phyloP scores from a whole-genome alignment of 2,797 vertebrate species.

The Pampus argenteus region DNA sequence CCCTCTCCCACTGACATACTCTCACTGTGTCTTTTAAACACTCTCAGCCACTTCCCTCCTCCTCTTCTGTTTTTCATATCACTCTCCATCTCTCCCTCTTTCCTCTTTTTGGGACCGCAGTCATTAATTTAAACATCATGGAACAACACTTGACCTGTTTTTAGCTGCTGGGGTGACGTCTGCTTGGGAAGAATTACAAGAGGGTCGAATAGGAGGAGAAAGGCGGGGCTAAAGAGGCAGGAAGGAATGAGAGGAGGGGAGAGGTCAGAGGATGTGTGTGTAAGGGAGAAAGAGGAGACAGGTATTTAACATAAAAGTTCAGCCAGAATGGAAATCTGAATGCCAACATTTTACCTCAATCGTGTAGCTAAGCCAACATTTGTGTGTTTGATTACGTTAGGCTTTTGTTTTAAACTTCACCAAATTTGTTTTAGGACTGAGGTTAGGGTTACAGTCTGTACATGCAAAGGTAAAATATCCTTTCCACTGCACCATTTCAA shows the following conservation, averaged over 20 bases:
- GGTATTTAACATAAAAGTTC: constrained; percentile 29
- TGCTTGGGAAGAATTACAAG: constrained; percentile 25
- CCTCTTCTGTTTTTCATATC: constrained; percentile 28
- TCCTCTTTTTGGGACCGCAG: constrained; percentile 48
- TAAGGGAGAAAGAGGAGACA: neutral
- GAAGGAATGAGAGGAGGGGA: constrained; percentile 21
- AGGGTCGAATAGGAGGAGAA: constrained; percentile 14
- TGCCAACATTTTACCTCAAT: neutral
- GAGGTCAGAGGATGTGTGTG: constrained; percentile 7
- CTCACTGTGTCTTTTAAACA: constrained; percentile 53
- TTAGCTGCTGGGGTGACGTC: constrained; percentile 45
- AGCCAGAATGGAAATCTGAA: constrained; percentile 4
- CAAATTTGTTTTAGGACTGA: too few species aligned
- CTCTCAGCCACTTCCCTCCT: constrained; percentile 36
- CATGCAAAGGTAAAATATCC: too few species aligned
- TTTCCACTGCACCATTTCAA: too few species aligned
- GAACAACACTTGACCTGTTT: constrained; percentile 73
- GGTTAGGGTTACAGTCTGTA: neutral
- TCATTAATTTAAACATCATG: constrained; percentile 67
- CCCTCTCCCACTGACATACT: constrained; percentile 26
- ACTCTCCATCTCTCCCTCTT: constrained; percentile 15
- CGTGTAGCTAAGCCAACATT: neutral
- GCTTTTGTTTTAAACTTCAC: neutral
- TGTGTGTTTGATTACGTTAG: neutral
- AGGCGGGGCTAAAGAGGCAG: constrained; percentile 1